Conservation (phyloP, 2,797 vertebrate species). For the Semotilus atromaculatus region DNA sequence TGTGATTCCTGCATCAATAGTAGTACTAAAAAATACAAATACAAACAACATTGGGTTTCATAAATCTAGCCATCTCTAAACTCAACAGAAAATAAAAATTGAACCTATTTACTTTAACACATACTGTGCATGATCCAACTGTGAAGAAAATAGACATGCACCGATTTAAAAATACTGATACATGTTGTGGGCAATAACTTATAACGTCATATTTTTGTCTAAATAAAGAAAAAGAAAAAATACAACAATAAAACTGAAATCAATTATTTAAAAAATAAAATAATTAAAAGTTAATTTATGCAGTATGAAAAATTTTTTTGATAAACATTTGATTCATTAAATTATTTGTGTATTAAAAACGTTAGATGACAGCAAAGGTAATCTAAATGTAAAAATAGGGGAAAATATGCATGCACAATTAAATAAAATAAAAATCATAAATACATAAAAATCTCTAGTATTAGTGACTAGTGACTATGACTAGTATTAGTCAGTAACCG, state of each 20-base stretch:
- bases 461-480: too few relatives aligned
- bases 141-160: too few relatives aligned
- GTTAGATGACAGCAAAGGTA: too few relatives aligned
- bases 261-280: background rate
- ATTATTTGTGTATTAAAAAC: background rate
- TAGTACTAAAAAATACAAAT: constrained; percentile 8
- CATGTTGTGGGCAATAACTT: background rate
- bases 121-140: too few relatives aligned
- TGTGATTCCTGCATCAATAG: background rate
- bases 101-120: background rate
- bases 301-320: background rate
- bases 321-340: background rate
- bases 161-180: too few relatives aligned
- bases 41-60: background rate
- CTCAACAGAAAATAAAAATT: background rate
- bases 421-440: background rate
- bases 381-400: background rate
- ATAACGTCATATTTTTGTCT: background rate
- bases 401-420: background rate
- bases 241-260: too few relatives aligned
- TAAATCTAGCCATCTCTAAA: background rate
- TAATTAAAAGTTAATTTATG: background rate
- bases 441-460: background rate
- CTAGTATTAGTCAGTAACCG: background rate
- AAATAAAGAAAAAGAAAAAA: background rate